A percentile compares a stretch with the other conserved stretches of the same genome.
Evolutionary conservation across 2,797 vertebrate genomes (phyloP).

Genomic region (Coilia nasus): DNA sequence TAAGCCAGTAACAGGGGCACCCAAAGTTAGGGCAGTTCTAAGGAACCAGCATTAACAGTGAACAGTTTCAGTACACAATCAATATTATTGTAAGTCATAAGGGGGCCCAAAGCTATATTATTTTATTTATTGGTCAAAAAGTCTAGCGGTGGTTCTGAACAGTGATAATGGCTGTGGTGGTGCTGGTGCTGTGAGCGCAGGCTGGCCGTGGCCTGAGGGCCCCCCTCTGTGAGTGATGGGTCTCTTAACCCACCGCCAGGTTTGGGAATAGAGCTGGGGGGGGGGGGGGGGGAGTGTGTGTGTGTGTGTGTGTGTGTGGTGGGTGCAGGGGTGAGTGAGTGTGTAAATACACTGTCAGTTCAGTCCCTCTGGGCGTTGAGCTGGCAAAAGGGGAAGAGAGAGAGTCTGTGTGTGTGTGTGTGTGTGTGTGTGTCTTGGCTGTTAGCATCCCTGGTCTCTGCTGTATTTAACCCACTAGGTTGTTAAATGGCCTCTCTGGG

Average conservation of each 20-base stretch:
- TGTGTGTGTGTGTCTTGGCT: conserved; percentile 44
- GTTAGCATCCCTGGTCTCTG: conserved; percentile 33
- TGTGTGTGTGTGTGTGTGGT: conserved; percentile 66
- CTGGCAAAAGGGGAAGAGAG: conserved; percentile 46
- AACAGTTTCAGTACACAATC: neutral
- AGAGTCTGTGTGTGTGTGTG: conserved; percentile 55
- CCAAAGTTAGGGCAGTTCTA: too few species aligned
- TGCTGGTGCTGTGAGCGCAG: conserved; percentile 54
- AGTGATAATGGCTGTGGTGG: conserved; percentile 61
- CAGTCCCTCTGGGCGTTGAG: conserved; percentile 75
- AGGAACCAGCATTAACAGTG: too few species aligned
- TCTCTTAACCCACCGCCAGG: conserved; percentile 80
- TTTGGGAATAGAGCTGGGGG: conserved; percentile 67
- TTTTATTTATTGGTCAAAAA: neutral
- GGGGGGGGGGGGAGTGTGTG: conserved; percentile 67
- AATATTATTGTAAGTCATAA: neutral
- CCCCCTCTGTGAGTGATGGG: conserved; percentile 73
- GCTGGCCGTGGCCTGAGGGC: conserved; percentile 66
- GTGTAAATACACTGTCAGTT: conserved; percentile 80
- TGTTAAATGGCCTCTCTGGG: conserved; percentile 9
- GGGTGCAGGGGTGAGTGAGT: conserved; percentile 71
- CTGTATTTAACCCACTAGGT: neutral
- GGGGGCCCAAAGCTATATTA: too few species aligned
- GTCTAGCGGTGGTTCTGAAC: neutral
- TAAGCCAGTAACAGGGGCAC: too few species aligned